These are phyloP conservation scores for Epinotia demarniana DNA, from an alignment of 2,888 invertebrate genomes.

Conservation along the genomic window DNA sequence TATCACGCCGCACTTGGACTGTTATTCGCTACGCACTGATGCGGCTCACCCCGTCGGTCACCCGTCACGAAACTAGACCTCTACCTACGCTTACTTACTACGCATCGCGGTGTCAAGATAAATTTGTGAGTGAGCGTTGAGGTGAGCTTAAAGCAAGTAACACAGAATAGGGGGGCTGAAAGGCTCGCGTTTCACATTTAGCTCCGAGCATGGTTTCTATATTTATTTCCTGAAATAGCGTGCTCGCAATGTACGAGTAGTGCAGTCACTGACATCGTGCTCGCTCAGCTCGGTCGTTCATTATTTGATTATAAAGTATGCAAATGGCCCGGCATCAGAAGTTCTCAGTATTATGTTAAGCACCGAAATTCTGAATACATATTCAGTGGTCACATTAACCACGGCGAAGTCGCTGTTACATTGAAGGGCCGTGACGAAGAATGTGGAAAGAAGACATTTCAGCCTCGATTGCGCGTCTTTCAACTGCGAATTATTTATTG, in stretches of 20 bases:
- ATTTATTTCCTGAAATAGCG: conserved; percentile 24
- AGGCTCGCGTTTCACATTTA: conserved; percentile 13
- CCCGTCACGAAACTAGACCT: no score
- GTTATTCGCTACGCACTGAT: no score
- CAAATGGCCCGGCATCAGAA: conserved; percentile 46
- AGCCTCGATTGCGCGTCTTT: conserved; percentile 4
- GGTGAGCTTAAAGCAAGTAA: no score
- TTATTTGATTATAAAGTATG: conserved; percentile 45
- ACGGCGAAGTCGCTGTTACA: conserved; percentile 20
- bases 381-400: conserved; percentile 63
- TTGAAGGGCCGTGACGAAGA: background rate
- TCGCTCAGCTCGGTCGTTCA: conserved; percentile 26
- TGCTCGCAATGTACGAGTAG: conserved; percentile 9
- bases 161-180: no score
- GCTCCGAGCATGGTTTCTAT: background rate
- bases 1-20: background rate
- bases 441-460: background rate
- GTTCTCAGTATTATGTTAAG: conserved; percentile 54
- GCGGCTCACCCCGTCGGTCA: no score
- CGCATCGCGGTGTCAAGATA: no score
- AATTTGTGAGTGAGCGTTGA: no score
- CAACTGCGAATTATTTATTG: background rate
- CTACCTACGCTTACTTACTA: no score
- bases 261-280: conserved; percentile 28
- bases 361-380: conserved; percentile 60